Percentiles rank a stretch among this genome's conserved stretches.
Evolutionary conservation across 2,888 invertebrate genomes (phyloP).

Genomic region (Drosophila formosana): DNA sequence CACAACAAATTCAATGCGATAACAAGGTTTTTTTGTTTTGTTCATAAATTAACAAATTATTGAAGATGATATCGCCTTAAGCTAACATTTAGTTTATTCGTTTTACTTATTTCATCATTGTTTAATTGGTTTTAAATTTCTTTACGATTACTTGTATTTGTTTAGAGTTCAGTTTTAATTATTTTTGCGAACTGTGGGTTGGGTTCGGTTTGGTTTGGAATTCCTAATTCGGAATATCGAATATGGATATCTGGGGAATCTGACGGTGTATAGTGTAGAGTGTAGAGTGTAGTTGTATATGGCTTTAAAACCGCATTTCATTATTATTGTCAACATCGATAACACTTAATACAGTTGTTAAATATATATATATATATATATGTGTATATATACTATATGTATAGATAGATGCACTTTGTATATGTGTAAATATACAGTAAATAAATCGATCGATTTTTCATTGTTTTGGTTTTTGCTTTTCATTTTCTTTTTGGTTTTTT

Average conservation of each 20-base stretch:
- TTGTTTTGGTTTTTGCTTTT: conserved; percentile 10
- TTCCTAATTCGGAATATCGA: not conserved
- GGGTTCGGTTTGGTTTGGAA: conserved; percentile 2
- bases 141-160: conserved; percentile 11
- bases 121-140: conserved; percentile 10
- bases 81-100: conserved; percentile 15
- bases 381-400: conserved; percentile 32
- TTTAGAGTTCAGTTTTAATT: conserved; percentile 13
- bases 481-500: not conserved
- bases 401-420: conserved; percentile 35
- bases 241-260: not conserved
- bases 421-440: conserved; percentile 58
- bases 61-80: conserved; percentile 14
- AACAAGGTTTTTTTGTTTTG: not conserved
- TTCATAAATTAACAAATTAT: not conserved
- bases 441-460: conserved; percentile 47
- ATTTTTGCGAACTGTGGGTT: conserved; percentile 46
- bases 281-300: conserved; percentile 18
- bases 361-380: conserved; percentile 36
- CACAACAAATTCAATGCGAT: not conserved
- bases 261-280: not conserved
- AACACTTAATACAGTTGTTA: conserved; percentile 66
- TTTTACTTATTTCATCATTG: conserved; percentile 5
- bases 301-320: conserved; percentile 56
- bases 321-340: conserved; percentile 74